Base-by-base conservation (phyloP, 2,888 invertebrate genomes). In the Rhyacophila evoluta region DNA sequence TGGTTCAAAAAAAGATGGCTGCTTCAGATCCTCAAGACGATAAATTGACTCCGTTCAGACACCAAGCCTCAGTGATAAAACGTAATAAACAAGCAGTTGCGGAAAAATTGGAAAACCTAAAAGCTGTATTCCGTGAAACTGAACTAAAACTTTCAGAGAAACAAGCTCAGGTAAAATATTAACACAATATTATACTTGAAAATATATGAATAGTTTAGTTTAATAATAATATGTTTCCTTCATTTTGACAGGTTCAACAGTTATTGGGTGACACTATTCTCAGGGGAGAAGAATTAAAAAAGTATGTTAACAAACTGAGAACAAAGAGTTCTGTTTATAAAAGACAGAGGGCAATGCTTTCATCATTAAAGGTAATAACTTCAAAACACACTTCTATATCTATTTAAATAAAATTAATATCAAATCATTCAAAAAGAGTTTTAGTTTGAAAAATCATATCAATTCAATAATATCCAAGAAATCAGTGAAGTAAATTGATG, bases 291-390 rank as follows among this genome's bases (percentile, higher is more conserved):
- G 95, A 97, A 87, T 92, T 96, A 85, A 96, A 96, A 86, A 92
- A 93, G 83, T 97, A 96, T 86, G 95, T 97, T 12, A 94, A 93
- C 84, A 93, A 94, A 83, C 87, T 97, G 81, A 91, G 96, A 78
- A 93, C 93, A 73, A 95, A 95, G 85, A 95, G 95, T 85, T 93
- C 93, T 5, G 88, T 94, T 8, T 97, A 96, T 86, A 97, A 96
- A 88, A 92, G 94, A 85, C 94, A 94, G 85, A 90, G 95, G 84
- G 91, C 93, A 71, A 94, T 95, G 86, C 88, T 96, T 83, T 92
- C 94, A 5, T 93, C 93, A 73, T 87, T 95, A 78, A 92, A 93
- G 87, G 90, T 89, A 84, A 83, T 41, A 28, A 33, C 2, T 4
- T 4, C 29, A 33, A 33, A 4, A 33, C 2, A 33, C 29, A 2